Conservation (phyloP, 2,888 invertebrate genomes). For the Agonopterix heracliana region DNA sequence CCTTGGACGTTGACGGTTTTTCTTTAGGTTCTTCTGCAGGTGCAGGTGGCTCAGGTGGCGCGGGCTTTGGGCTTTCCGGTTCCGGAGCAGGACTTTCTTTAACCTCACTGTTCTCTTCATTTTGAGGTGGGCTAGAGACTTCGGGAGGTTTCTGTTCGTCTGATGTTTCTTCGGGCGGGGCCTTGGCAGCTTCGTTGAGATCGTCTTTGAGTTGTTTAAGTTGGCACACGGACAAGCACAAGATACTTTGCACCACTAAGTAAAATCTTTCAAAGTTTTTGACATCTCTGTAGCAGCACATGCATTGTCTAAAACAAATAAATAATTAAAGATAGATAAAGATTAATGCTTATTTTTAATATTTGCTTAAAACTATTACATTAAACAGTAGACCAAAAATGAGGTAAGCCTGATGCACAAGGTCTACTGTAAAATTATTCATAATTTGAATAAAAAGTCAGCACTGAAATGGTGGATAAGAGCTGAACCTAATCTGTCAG, state of each 20-base stretch:
- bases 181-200: constrained; percentile 57
- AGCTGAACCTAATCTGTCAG: too few relatives aligned
- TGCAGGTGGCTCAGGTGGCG: constrained; percentile 34
- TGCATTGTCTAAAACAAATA: constrained; percentile 86
- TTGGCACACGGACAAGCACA: constrained; percentile 89
- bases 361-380: too few relatives aligned
- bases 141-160: constrained; percentile 29
- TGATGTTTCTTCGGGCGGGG: constrained; percentile 39
- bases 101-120: constrained; percentile 35
- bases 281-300: constrained; percentile 94
- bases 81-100: constrained; percentile 22
- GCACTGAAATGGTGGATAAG: too few relatives aligned
- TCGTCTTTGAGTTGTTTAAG: constrained; percentile 83
- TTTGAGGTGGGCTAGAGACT: constrained; percentile 22
- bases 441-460: too few relatives aligned
- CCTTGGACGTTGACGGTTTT: constrained; percentile 30
- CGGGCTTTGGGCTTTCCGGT: constrained; percentile 29
- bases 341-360: background rate
- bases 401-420: too few relatives aligned
- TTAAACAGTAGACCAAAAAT: too few relatives aligned
- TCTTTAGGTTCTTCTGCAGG: constrained; percentile 27
- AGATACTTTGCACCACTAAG: constrained; percentile 90
- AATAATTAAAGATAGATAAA: constrained; percentile 9
- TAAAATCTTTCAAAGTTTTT: constrained; percentile 95
- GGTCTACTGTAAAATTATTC: too few relatives aligned